Base-by-base conservation (phyloP, 2,888 invertebrate species). In the Furcula furcula region DNA sequence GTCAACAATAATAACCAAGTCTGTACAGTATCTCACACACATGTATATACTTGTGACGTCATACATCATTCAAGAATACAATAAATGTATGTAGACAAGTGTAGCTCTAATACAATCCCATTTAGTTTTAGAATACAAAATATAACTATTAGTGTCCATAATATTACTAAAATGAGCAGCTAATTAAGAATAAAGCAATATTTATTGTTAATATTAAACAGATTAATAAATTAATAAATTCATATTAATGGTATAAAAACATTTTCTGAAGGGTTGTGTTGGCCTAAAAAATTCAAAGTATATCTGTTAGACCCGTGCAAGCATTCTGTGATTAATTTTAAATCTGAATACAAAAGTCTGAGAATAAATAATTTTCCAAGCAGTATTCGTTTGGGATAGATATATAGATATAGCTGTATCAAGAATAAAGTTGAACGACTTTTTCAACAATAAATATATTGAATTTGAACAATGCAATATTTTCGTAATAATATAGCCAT, bases 171-270 rank as follows among this genome's bases (percentile, higher is more conserved):
- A 18, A 31, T 36, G 40, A 40, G 55, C 51, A 51, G 56, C 48
- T 59, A 53, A 29, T 5, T 58, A 57, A 59, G 49, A 38, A 60
- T 25, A 37, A 63, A 64, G 46, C 52, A 57, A 66, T 72, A 73
- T 71, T 72, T n/a, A n/a, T 71, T 74, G 57, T 50, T 67, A 69
- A n/a, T n/a, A n/a, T 58, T 54, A 12, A 9, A 7, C 2, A 3
- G 6, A 16, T 16, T 16, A 49, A 51, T 23, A 18, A 18, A 18
- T 18, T 7, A 4, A 18, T 4, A 18, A 18, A n/a, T 20, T 3
- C 9, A 20, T 20, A 9, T 4, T 20, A 9, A n/a, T 9, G 20
- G 20, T 6, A 7, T 20, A 20, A 7, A 9, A 20, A 20, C 20
- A 6, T n/a, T n/a, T n/a, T n/a, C n/a, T n/a, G n/a, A n/a, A n/a